These are phyloP conservation scores for Hoplias malabaricus DNA, from an alignment of 2,113 vertebrate species.

Conservation along the genomic window DNA sequence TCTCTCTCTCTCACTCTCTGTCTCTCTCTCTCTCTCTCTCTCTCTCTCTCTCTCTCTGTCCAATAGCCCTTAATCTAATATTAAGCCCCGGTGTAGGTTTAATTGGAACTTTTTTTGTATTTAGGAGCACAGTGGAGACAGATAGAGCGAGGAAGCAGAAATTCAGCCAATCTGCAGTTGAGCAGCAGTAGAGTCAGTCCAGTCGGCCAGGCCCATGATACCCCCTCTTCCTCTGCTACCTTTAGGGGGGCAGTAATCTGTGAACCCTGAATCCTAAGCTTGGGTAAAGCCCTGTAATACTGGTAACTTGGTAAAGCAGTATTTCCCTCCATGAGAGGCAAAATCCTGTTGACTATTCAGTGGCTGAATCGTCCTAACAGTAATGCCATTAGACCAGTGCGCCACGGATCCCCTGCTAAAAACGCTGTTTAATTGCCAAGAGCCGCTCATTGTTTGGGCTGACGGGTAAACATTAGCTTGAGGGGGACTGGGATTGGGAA, in stretches of 20 bases:
- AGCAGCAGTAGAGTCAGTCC: not conserved
- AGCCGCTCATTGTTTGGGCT: constrained; percentile 71
- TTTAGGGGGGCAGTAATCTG: constrained; percentile 71
- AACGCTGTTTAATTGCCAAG: constrained; percentile 77
- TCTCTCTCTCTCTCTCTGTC: no score
- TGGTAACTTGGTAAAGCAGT: constrained; percentile 74
- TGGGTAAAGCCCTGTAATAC: constrained; percentile 77
- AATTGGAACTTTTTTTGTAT: no score
- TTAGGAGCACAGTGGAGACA: not conserved
- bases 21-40: no score
- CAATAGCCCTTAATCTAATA: no score
- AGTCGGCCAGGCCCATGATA: not conserved
- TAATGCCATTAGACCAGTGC: constrained; percentile 76
- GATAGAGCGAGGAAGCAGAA: not conserved
- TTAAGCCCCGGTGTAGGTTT: no score
- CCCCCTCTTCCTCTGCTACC: constrained; percentile 31
- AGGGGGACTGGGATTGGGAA: constrained; percentile 41
- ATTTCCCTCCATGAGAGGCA: constrained; percentile 72
- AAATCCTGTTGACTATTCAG: constrained; percentile 80
- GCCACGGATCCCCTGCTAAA: constrained; percentile 69
- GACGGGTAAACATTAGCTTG: constrained; percentile 71
- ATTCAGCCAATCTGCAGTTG: not conserved
- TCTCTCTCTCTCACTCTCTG: no score
- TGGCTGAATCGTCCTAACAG: constrained; percentile 72
- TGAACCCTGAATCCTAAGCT: constrained; percentile 76